phyloP scores from a whole-genome alignment of 2,797 vertebrate genomes.

The Amazonetta brasiliensis region DNA sequence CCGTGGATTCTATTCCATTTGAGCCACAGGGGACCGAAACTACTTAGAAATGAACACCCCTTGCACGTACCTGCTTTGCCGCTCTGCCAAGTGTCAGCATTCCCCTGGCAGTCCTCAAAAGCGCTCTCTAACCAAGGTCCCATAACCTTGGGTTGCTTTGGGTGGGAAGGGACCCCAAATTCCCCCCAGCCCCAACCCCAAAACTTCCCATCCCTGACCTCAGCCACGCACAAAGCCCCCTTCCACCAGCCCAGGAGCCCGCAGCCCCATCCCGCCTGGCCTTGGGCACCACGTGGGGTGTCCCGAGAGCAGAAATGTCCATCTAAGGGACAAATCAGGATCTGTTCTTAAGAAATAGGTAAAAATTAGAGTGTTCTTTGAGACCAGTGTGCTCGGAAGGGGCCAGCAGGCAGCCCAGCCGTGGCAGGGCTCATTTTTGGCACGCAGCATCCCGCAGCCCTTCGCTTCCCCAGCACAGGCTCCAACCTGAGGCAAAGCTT shows the following conservation, averaged over 20 bases:
- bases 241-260: too few species aligned
- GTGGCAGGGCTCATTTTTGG: background rate
- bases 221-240: background rate
- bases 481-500: background rate
- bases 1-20: background rate
- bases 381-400: background rate
- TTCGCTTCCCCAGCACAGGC: background rate
- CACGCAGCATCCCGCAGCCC: background rate
- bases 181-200: too few species aligned
- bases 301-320: background rate
- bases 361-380: background rate
- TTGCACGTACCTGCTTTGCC: accelerated
- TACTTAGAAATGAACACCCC: background rate
- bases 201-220: too few species aligned
- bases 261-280: too few species aligned
- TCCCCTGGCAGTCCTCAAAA: background rate
- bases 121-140: background rate
- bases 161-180: background rate
- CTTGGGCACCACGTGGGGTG: too few species aligned
- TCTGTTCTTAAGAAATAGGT: background rate
- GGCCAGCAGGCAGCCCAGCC: background rate
- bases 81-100: background rate
- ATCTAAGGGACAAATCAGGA: background rate
- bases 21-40: background rate
- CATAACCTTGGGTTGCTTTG: background rate